phyloP scores from a whole-genome alignment of 2,797 vertebrate genomes.

The Ceyx erithaca region DNA sequence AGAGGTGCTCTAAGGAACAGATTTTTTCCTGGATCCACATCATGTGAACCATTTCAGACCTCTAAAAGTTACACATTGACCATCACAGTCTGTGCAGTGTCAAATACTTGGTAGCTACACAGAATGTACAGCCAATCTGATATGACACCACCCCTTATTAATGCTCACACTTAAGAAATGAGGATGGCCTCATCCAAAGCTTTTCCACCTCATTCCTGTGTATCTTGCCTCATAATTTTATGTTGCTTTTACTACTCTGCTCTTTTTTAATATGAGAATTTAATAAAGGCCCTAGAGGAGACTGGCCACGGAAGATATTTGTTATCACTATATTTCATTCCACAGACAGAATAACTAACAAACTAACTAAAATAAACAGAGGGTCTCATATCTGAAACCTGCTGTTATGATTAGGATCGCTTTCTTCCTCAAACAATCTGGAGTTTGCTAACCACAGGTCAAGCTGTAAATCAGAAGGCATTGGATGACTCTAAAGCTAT shows the following conservation, averaged over 20 bases:
- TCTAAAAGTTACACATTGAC: not conserved
- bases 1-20: not conserved
- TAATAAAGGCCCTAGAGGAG: not conserved
- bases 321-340: not conserved
- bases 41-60: not conserved
- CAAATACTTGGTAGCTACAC: not conserved
- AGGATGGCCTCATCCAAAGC: not conserved
- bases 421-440: not conserved
- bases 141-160: not conserved
- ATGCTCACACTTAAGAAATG: not conserved
- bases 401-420: not conserved
- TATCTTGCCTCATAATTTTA: not conserved
- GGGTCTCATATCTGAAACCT: not conserved
- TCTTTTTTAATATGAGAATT: not conserved
- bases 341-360: not conserved
- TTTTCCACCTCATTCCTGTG: not conserved
- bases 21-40: not conserved
- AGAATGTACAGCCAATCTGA: not conserved
- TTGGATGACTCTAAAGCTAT: not conserved
- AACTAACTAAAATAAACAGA: not conserved
- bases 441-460: not conserved
- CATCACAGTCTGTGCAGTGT: not conserved
- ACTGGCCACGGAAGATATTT: not conserved
- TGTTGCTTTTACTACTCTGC: not conserved
- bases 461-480: conserved; percentile 18